Percentiles rank a stretch among this genome's conserved stretches.
phyloP scores from a whole-genome alignment of 2,113 vertebrate genomes.

The Aegotheles bennettii region DNA sequence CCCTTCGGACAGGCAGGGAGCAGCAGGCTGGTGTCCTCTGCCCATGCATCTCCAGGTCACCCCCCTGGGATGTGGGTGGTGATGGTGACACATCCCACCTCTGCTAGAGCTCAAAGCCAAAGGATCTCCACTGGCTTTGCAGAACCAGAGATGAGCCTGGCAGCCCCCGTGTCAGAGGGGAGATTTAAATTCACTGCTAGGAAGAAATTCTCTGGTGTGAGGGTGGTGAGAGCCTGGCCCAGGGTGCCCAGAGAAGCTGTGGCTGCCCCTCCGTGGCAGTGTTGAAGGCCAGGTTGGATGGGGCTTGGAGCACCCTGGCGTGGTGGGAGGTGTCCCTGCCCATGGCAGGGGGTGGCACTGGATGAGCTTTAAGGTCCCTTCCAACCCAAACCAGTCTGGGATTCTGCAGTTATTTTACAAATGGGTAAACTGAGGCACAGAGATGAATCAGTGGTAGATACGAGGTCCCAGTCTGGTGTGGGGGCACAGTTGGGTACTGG shows the following conservation, averaged over 20 bases:
- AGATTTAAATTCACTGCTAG: no score
- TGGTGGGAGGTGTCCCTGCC: no score
- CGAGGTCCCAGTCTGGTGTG: neutral
- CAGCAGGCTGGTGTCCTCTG: neutral
- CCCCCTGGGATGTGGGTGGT: neutral
- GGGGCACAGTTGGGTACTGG: neutral
- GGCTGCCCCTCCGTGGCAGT: no score
- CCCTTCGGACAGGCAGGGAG: neutral
- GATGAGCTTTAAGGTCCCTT: no score
- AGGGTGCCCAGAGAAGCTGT: no score
- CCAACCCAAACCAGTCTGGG: no score
- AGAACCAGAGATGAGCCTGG: neutral
- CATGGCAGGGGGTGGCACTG: no score
- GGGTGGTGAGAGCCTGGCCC: no score
- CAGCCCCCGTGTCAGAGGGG: neutral
- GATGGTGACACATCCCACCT: neutral
- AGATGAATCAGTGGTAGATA: neutral
- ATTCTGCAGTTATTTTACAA: neutral
- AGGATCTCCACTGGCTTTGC: neutral
- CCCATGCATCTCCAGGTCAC: fast-evolving
- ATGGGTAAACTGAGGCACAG: neutral
- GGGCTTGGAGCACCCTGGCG: no score
- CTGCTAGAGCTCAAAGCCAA: fast-evolving
- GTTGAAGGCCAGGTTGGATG: no score
- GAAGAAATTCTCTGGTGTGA: no score